Conservation (phyloP, 2,113 vertebrate species). For the Apus apus region DNA sequence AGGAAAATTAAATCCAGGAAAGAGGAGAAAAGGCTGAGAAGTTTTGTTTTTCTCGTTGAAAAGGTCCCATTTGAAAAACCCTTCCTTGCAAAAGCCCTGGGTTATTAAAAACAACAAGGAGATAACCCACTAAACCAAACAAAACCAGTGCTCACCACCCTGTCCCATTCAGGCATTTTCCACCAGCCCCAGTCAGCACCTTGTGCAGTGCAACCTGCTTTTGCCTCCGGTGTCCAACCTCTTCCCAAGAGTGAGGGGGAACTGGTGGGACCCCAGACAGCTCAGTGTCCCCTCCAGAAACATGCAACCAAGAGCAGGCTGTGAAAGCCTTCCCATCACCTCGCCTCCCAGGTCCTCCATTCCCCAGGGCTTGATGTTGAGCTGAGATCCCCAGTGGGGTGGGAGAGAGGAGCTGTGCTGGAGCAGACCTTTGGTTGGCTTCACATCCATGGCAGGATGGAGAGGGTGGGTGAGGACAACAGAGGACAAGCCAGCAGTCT, state of each 20-base stretch:
- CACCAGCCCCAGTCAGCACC: not conserved
- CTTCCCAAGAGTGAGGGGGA: not conserved
- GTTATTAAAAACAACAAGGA: not conserved
- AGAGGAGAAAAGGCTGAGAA: not conserved
- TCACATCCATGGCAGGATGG: not conserved
- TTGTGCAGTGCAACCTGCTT: not conserved
- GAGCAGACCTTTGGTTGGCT: constrained; percentile 49
- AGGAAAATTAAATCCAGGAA: not conserved
- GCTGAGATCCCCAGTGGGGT: not conserved
- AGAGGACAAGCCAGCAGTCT: not conserved
- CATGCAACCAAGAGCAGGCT: not conserved
- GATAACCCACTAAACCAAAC: not conserved
- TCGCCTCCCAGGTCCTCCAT: not conserved
- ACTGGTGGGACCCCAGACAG: not conserved
- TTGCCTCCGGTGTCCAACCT: not conserved
- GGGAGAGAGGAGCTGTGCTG: not conserved
- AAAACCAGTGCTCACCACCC: not conserved
- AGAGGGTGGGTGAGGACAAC: not conserved
- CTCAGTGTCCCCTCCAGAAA: not conserved
- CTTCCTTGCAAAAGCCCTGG: not conserved
- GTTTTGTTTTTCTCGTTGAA: not conserved
- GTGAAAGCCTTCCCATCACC: not conserved
- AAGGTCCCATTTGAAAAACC: not conserved
- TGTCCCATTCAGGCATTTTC: not conserved
- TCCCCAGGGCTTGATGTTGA: not conserved